Conservation (phyloP, 2,888 invertebrate species). For the Drosophila histrio region DNA sequence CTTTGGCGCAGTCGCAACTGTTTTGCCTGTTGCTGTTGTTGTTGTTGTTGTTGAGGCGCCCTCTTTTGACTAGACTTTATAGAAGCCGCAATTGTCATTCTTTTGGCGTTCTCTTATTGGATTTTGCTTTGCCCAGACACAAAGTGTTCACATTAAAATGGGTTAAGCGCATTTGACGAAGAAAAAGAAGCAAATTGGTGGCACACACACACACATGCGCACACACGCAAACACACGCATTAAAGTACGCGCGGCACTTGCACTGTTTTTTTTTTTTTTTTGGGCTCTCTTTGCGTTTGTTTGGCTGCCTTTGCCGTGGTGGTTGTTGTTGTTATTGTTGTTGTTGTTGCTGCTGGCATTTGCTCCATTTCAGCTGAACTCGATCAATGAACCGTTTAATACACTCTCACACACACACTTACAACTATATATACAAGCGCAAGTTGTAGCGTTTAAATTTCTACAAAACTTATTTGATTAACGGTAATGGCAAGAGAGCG, state of each 20-base stretch:
- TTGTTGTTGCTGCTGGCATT: conserved; percentile 47
- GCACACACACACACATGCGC: conserved; percentile 15
- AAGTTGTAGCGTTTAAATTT: conserved; percentile 73
- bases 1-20: conserved; percentile 45
- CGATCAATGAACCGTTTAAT: conserved; percentile 77
- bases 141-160: conserved; percentile 48
- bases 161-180: conserved; percentile 57
- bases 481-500: conserved; percentile 69
- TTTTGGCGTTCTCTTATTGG: conserved; percentile 48
- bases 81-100: conserved; percentile 43
- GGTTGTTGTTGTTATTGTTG: conserved; percentile 6
- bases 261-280: conserved; percentile 45
- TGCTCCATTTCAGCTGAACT: conserved; percentile 74
- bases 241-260: conserved; percentile 52
- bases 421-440: conserved; percentile 11
- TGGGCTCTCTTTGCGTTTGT: conserved; percentile 47
- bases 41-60: conserved; percentile 26
- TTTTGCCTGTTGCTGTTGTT: conserved; percentile 7
- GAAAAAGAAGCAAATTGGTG: conserved; percentile 42
- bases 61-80: conserved; percentile 14
- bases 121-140: conserved; percentile 44
- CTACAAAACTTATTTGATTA: conserved; percentile 79
- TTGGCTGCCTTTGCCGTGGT: conserved; percentile 43
- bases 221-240: conserved; percentile 12
- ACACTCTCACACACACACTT: conserved; percentile 24